phyloP scores from a whole-genome alignment of 1,140 invertebrate genomes.

The Panulirus ornatus region DNA sequence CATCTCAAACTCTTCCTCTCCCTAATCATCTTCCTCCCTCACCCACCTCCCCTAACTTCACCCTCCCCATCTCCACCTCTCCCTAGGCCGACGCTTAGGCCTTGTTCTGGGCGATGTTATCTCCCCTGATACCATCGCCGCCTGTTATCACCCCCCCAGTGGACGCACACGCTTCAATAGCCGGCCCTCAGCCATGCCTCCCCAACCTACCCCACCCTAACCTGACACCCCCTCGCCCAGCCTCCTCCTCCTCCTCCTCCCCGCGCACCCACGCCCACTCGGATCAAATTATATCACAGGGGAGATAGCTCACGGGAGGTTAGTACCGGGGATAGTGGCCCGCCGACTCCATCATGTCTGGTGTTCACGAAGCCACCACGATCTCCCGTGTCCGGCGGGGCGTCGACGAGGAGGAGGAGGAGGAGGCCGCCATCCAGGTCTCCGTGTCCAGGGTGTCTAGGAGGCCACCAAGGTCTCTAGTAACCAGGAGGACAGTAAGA shows the following conservation, averaged over 20 bases:
- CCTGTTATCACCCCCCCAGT: background rate
- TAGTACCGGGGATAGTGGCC: slow-evolving; percentile 1
- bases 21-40: background rate
- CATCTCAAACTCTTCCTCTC: background rate
- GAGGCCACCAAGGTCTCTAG: too few species aligned
- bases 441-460: background rate
- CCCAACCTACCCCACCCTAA: background rate
- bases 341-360: too few species aligned
- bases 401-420: too few species aligned
- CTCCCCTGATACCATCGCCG: background rate
- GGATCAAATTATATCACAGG: slow-evolving; percentile 14
- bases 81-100: background rate
- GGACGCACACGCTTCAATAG: background rate
- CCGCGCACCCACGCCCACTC: background rate
- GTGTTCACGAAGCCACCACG: too few species aligned
- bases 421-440: too few species aligned
- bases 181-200: background rate
- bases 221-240: background rate
- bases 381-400: too few species aligned
- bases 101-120: background rate
- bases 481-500: too few species aligned
- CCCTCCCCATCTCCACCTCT: background rate
- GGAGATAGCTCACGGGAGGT: background rate
- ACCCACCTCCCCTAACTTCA: background rate
- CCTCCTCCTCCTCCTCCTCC: background rate